phyloP scores from a whole-genome alignment of 2,888 invertebrate species.

The Drosophila suboccidentalis region DNA sequence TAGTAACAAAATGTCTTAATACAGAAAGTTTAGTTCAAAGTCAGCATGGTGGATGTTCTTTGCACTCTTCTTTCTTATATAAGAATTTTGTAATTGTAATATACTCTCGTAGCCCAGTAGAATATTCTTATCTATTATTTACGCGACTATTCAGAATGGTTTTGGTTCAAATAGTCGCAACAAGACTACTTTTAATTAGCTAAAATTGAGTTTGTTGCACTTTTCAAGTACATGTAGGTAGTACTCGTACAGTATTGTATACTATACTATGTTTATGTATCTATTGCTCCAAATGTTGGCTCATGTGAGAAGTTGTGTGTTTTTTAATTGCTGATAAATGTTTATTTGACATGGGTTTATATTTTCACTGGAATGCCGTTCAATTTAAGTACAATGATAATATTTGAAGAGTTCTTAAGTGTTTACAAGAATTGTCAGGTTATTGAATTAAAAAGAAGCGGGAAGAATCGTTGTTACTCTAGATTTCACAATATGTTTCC shows the following conservation, averaged over 20 bases:
- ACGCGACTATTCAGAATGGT: slow-evolving; percentile 18
- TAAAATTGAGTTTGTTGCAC: slow-evolving; percentile 38
- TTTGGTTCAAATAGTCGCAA: slow-evolving; percentile 1
- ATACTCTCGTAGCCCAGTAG: background rate
- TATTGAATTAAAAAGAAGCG: background rate
- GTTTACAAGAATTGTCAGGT: background rate
- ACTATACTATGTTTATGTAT: background rate
- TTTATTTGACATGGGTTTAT: slow-evolving; percentile 23
- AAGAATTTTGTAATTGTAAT: slow-evolving; percentile 5
- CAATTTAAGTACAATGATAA: slow-evolving; percentile 13
- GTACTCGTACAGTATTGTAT: background rate
- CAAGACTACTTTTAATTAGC: slow-evolving; percentile 42
- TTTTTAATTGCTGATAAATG: slow-evolving; percentile 16
- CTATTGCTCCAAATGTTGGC: slow-evolving; percentile 5
- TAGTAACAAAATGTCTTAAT: too few species aligned
- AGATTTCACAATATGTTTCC: background rate
- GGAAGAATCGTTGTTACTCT: background rate
- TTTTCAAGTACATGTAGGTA: slow-evolving; percentile 30
- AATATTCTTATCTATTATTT: slow-evolving; percentile 43
- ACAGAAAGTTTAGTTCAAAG: too few species aligned
- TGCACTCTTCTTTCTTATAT: background rate
- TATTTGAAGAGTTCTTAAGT: slow-evolving; percentile 20
- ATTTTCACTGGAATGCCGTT: slow-evolving; percentile 11
- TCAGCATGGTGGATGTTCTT: too few species aligned
- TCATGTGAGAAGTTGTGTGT: slow-evolving; percentile 11